Evolutionary conservation across 1,140 invertebrate genomes (phyloP), one percentile per base, ranked within the genome.

Genomic region (Schlechtendalia chinensis): DNA sequence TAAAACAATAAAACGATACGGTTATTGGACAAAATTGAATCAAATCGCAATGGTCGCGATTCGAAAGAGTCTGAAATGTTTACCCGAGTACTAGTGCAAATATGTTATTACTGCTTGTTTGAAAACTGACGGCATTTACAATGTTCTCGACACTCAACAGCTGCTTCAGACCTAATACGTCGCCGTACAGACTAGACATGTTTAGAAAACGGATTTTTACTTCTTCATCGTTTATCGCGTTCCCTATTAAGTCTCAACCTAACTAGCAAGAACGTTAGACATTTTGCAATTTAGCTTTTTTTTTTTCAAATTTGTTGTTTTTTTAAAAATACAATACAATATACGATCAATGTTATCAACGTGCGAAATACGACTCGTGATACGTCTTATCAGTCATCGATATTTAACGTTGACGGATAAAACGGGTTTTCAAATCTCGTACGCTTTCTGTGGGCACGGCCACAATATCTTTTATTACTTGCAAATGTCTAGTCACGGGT

Each of bases 1-100:
- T 11, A 79, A 47, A 79, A 29, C 12, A 54, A n/a, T n/a, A n/a
- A 22, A 72, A 54, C 17, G 1, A 54, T 17, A 29, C 10, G 17
- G 6, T n/a, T n/a, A n/a, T n/a, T n/a, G n/a, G n/a, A n/a, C n/a
- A n/a, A n/a, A n/a, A n/a, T 61, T 29, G 6, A 29, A 61, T 1
- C 6, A 5, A 61, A 0, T 29, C 59, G 27, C 5, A 16, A 29
- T 29, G n/a, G n/a, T n/a, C n/a, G n/a, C 6, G 10, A 1, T 29
- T 17, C 27, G 17, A 19, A 29, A 19, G 1, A 29, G 22, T 45
- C 4, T 22, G 32, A 67, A n/a, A 77, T 4, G 1, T 61, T 79
- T 79, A 79, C 74, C 74, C 61, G 29, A 79, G 56, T 12, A 79
- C 74, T 10, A 79, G 8, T 50, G 74, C 74, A 61, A 79, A 79